phyloP scores from a whole-genome alignment of 2,888 invertebrate species.

The Harpalus rubripes region DNA sequence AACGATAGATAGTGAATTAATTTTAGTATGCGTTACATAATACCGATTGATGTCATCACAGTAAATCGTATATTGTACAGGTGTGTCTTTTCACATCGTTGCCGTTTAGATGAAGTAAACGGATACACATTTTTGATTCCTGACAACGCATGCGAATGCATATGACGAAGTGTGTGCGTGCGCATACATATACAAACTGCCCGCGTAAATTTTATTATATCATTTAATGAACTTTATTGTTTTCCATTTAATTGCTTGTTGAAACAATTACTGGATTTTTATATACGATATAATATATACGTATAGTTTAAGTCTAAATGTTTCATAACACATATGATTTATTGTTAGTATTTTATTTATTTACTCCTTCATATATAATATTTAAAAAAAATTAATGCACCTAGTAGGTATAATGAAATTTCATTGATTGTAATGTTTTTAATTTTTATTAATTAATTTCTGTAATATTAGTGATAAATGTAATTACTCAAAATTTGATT shows the following conservation, averaged over 20 bases:
- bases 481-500: neutral
- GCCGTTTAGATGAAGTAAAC: slow-evolving; percentile 26
- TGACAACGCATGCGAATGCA: slow-evolving; percentile 24
- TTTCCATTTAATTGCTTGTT: slow-evolving; percentile 32
- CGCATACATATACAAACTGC: slow-evolving; percentile 27
- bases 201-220: slow-evolving; percentile 44
- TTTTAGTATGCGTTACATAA: slow-evolving; percentile 58
- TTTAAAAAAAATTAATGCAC: neutral
- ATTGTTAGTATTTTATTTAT: neutral
- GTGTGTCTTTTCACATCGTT: slow-evolving; percentile 44
- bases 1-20: slow-evolving; percentile 48
- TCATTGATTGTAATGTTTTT: too few relatives aligned
- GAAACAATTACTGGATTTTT: slow-evolving; percentile 9
- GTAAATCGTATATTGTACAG: slow-evolving; percentile 58
- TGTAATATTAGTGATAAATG: too few relatives aligned
- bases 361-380: neutral
- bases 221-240: slow-evolving; percentile 34
- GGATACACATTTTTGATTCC: slow-evolving; percentile 31
- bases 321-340: too few relatives aligned
- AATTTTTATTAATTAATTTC: too few relatives aligned
- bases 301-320: too few relatives aligned
- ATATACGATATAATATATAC: neutral
- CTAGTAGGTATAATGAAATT: too few relatives aligned
- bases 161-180: slow-evolving; percentile 23
- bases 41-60: slow-evolving; percentile 58